phyloP scores from a whole-genome alignment of 2,113 vertebrate species.

The Cyanistes caeruleus region DNA sequence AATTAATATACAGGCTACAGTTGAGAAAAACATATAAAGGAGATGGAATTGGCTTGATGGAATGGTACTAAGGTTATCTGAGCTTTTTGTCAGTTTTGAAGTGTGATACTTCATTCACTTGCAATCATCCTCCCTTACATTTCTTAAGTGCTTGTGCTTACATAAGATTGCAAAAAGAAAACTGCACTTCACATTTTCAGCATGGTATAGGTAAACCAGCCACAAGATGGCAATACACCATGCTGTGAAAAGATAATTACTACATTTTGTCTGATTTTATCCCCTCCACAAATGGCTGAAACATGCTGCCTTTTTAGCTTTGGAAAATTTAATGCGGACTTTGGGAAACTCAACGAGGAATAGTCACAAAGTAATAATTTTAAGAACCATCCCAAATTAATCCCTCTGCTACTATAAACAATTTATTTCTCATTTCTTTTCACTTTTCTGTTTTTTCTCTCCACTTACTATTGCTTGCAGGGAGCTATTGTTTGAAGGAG shows the following conservation, averaged over 20 bases:
- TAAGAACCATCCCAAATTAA: not conserved
- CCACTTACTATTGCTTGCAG: not conserved
- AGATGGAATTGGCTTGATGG: not conserved
- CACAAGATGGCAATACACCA: constrained; percentile 73
- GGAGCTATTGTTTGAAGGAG: not conserved
- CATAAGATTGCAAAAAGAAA: not conserved
- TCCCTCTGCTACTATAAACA: not conserved
- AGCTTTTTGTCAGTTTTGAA: not conserved
- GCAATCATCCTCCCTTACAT: not conserved
- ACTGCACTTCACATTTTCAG: not conserved
- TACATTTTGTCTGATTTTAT: not conserved
- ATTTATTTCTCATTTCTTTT: not conserved
- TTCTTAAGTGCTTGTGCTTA: not conserved
- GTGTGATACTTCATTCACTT: not conserved
- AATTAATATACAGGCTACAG: not conserved
- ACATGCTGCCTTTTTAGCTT: not conserved
- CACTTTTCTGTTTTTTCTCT: not conserved
- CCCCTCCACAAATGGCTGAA: not conserved
- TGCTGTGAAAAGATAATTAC: constrained; percentile 16
- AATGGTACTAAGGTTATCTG: not conserved
- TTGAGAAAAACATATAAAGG: not conserved
- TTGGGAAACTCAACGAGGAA: not conserved
- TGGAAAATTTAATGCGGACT: not conserved
- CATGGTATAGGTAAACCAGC: not conserved
- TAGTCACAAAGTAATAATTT: not conserved